Evolutionary conservation across 2,888 invertebrate genomes (phyloP), one percentile per base, ranked within the genome.

Genomic region (Arctia plantaginis): DNA sequence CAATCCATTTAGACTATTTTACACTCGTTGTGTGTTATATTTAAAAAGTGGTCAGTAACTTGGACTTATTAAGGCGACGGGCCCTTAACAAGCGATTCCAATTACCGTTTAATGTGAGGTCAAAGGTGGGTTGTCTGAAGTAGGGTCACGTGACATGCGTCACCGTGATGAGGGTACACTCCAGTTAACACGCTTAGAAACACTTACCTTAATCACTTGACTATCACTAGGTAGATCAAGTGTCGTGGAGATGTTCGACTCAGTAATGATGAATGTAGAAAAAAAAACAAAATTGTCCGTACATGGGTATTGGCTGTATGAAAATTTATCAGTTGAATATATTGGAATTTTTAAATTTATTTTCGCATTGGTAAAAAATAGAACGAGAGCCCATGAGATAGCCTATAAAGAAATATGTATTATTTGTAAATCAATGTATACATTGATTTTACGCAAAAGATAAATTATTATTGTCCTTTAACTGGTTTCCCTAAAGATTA

Each of bases 21-120:
- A 47, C 27, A 27, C 27, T 27, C 13, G n/a, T 13, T 59, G 59
- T 27, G n/a, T n/a, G n/a, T n/a, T n/a, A 30, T 3, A 15, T 30
- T 59, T 27, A 27, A 62, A 35, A 35, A 51, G 33, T 69, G n/a
- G n/a, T 33, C 51, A 51, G 39, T 18, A 62, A 62, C 30, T 41
- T 70, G 41, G 1, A 30, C 62, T 62, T 62, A 27, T 62, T 70
- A 70, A 70, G 51, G 33, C 68, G 30, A 62, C 44, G 55, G 51
- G 41, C 68, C 35, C 65, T 71, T 65, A 67, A 71, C 68, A 39
- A 62, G 30, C 73, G 77, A 72, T 80, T 77, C 78, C 82, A 87
- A 88, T 87, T 88, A 87, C 85, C 85, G 79, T 83, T 86, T 86
- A 87, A 86, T 84, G 81, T 77, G 81, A 80, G 85, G 82, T 85